Evolutionary conservation across 2,888 invertebrate species (phyloP).

Genomic region (Papilio demoleus): DNA sequence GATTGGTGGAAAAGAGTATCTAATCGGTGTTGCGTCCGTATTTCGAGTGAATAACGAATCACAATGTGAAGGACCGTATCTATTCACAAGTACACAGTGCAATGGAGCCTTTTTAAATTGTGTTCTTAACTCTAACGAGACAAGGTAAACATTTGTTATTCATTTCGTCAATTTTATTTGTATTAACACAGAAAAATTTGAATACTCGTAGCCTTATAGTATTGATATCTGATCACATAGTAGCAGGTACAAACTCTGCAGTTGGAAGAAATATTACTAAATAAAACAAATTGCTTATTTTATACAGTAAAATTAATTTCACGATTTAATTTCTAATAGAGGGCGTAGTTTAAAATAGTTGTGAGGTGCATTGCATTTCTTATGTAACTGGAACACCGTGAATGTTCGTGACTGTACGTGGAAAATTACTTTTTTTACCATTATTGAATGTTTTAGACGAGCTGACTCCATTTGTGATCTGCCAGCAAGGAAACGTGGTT

Average conservation of each 20-base stretch:
- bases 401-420: neutral
- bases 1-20: conserved; percentile 51
- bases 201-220: no score
- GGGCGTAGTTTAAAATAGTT: neutral
- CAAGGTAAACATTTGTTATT: conserved; percentile 32
- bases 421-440: neutral
- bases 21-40: conserved; percentile 64
- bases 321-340: neutral
- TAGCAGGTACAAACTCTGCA: no score
- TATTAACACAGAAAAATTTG: no score
- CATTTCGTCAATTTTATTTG: neutral
- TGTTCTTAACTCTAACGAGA: conserved; percentile 44
- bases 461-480: conserved; percentile 44
- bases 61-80: conserved; percentile 58
- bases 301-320: neutral
- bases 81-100: conserved; percentile 62
- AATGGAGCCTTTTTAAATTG: conserved; percentile 59
- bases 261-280: no score
- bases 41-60: conserved; percentile 51
- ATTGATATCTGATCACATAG: no score
- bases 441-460: conserved; percentile 28
- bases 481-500: conserved; percentile 47
- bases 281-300: neutral
- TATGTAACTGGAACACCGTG: neutral
- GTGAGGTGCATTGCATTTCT: neutral